phyloP scores from a whole-genome alignment of 2,797 vertebrate species.

The Morus bassanus region DNA sequence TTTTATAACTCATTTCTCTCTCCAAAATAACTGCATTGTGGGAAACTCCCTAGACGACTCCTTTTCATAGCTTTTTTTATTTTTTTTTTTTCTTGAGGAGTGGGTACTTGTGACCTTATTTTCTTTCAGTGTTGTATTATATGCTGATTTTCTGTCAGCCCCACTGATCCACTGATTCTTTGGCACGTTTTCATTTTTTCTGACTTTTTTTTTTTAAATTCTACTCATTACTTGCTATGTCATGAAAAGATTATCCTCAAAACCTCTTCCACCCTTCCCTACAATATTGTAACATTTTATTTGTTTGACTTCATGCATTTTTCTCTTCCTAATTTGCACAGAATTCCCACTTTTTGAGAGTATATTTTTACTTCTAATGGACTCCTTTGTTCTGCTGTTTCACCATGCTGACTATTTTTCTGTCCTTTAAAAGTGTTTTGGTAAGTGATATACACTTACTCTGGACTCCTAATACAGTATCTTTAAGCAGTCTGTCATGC shows the following conservation, averaged over 20 bases:
- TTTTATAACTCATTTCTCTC: not conserved
- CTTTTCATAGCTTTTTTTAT: not conserved
- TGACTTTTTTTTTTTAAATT: not conserved
- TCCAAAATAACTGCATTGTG: not conserved
- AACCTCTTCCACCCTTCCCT: not conserved
- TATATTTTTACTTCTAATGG: slow-evolving; percentile 13
- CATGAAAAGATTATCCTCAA: not conserved
- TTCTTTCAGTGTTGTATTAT: not conserved
- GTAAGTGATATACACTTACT: slow-evolving; percentile 21
- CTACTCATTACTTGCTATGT: not conserved
- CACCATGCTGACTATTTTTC: not conserved
- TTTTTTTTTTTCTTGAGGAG: accelerated
- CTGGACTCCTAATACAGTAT: not conserved
- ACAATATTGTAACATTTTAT: not conserved
- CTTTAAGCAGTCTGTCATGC: not conserved
- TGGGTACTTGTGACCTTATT: not conserved
- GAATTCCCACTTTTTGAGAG: not conserved
- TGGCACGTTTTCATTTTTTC: not conserved
- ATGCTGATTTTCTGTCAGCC: not conserved
- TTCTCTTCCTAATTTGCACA: not conserved
- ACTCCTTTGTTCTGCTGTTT: not conserved
- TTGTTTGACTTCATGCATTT: not conserved
- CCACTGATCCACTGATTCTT: not conserved
- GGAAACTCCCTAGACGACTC: not conserved
- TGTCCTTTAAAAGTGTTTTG: not conserved